Conservation (phyloP, 1,140 invertebrate genomes). For the Tyrophagus putrescentiae region DNA sequence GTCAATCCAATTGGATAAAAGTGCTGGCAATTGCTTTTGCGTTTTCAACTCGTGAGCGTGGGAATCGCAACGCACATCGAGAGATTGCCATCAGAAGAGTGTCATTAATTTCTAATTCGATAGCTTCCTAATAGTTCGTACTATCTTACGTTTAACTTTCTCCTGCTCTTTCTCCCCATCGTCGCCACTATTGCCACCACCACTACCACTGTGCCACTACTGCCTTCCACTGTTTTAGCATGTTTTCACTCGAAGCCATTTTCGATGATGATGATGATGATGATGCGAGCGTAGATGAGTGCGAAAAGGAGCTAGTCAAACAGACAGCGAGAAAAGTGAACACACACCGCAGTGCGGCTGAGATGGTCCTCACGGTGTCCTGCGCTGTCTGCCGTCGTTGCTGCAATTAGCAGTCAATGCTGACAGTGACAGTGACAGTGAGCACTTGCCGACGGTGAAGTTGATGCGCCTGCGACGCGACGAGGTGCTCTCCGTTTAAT, state of each 20-base stretch:
- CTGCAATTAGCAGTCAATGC: not conserved
- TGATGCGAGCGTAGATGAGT: conserved; percentile 3
- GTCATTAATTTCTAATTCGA: conserved; percentile 11
- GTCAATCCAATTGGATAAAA: no score
- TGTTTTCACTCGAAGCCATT: conserved; percentile 5
- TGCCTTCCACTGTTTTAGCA: no score
- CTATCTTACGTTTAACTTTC: not conserved
- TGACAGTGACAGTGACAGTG: not conserved
- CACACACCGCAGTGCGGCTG: no score
- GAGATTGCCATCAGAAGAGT: not conserved
- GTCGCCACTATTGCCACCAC: not conserved
- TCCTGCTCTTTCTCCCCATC: not conserved
- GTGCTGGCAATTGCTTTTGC: no score
- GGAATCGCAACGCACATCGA: no score
- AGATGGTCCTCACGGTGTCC: no score
- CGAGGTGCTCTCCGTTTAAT: not conserved
- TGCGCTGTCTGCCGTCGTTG: not conserved
- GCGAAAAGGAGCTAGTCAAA: not conserved
- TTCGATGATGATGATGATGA: no score
- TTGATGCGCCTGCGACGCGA: not conserved
- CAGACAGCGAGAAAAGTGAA: not conserved
- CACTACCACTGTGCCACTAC: no score
- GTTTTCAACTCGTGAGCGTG: no score
- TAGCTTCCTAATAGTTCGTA: not conserved
- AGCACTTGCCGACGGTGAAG: no score